Evolutionary conservation across 92 coral and sea anemone genomes (phyloP), one percentile per base, ranked within the genome.

Genomic region (Epizoanthus rinbou): DNA sequence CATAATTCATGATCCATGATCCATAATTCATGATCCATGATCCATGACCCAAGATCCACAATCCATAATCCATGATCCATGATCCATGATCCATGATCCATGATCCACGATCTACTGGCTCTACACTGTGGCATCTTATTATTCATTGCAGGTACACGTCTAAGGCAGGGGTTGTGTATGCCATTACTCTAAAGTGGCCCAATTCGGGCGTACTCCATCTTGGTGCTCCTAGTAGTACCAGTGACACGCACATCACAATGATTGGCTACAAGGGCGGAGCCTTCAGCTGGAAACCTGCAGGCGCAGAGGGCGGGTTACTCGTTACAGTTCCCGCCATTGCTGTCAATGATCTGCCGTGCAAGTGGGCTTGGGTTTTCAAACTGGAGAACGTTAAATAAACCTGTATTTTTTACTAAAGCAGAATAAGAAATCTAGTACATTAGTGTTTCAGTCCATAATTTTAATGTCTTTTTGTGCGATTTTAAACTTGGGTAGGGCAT

Each of bases 111-210:
- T 28, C 31, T 0, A 28, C 2, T 28, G 43, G 13, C 13, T 64
- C 17, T 31, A 64, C 14, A 64, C 21, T 64, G 70, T 31, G 21
- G 14, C 70, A 22, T 31, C 54, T 66, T 53, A 39, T 3, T 8
- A 16, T 13, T 72, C 65, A 17, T 70, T 35, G 10, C 23, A 89
- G 92, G 92, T 89, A 89, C 79, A 89, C 92, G 21, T 85, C 92
- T 23, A 89, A 85, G 64, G 59, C 37, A 28, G 92, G 63, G 23
- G 6, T 18, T 18, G 92, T 81, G 56, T 85, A 85, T 35, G 92
- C 92, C 8, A 89, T 89, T 18, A 76, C 78, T 2, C 73, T 89
- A 14, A 65, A 85, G 80, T 89, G 92, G 92, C 92, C 92, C 1
- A 68, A 37, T 31, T 66, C 66, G 16, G 89, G 89, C 33, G 58